phyloP scores from a whole-genome alignment of 2,113 vertebrate species.

The Herpailurus yagouaroundi region DNA sequence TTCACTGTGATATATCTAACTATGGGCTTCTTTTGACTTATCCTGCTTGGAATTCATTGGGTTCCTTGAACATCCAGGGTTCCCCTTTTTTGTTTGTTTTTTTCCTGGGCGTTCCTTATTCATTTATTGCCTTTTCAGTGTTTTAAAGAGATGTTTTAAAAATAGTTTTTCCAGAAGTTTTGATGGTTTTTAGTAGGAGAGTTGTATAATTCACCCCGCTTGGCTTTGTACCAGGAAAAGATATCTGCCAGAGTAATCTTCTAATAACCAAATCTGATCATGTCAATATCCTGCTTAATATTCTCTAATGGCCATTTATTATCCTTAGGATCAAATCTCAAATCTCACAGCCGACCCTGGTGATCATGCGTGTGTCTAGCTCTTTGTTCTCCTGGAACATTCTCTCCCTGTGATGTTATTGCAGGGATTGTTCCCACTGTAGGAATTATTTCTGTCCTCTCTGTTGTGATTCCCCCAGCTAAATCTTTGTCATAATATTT shows the following conservation, averaged over 20 bases:
- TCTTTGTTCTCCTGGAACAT: background rate
- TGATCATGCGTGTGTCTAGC: background rate
- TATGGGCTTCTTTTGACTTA: background rate
- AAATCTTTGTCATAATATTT: constrained; percentile 30
- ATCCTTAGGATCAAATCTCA: background rate
- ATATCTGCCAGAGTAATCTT: background rate
- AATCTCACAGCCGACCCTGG: background rate
- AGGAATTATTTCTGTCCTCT: background rate
- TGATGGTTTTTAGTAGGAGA: background rate
- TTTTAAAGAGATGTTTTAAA: background rate
- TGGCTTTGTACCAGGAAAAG: constrained; percentile 28
- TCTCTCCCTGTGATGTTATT: background rate
- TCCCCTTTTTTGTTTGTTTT: constrained; percentile 32
- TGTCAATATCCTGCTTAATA: background rate
- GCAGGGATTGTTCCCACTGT: background rate
- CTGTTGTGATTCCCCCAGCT: constrained; percentile 12
- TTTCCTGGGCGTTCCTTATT: background rate
- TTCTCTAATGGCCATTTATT: background rate
- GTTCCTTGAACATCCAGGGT: background rate
- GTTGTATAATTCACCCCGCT: background rate
- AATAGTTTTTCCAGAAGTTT: background rate
- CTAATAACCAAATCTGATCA: constrained; percentile 22
- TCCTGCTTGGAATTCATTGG: background rate
- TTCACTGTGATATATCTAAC: background rate
- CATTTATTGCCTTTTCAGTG: background rate